Percentiles rank a stretch among this genome's conserved stretches.
These are phyloP conservation scores for Sceloporus tristichus DNA, from an alignment of 2,113 vertebrate species.

Conservation along the genomic window DNA sequence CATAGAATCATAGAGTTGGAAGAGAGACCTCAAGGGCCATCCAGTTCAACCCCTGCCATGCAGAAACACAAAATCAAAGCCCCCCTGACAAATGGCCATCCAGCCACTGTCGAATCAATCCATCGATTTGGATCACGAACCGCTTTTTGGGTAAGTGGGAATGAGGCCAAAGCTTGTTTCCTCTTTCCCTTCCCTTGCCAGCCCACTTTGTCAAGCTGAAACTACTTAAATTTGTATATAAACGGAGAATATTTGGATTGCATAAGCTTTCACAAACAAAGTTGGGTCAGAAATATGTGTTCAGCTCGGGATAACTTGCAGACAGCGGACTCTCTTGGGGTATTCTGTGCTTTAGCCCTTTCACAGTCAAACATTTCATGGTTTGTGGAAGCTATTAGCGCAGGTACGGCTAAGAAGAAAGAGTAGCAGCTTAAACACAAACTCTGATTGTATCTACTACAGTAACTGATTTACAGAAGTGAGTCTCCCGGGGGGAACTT, in stretches of 20 bases:
- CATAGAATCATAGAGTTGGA: no score
- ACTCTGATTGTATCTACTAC: not conserved
- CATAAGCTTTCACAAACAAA: not conserved
- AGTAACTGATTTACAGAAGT: slow-evolving; percentile 44
- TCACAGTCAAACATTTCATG: not conserved
- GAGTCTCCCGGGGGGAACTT: slow-evolving; percentile 11
- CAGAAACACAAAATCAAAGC: no score
- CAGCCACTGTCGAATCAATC: no score
- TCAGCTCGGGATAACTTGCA: not conserved
- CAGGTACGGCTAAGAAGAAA: slow-evolving; percentile 13
- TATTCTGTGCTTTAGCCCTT: slow-evolving; percentile 21
- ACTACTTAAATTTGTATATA: not conserved
- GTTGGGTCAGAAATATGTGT: not conserved
- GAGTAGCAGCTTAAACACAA: not conserved
- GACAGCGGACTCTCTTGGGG: not conserved
- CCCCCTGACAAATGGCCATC: no score
- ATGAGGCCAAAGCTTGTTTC: no score
- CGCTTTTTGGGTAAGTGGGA: no score
- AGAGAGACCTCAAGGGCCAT: no score
- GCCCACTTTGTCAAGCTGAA: not conserved
- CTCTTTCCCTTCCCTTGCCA: no score
- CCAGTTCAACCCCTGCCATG: no score
- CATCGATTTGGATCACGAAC: no score
- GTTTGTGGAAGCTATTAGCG: slow-evolving; percentile 11
- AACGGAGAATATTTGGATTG: not conserved